Base-by-base conservation (phyloP, 2,113 vertebrate genomes). In the Paedocypris sp. region DNA sequence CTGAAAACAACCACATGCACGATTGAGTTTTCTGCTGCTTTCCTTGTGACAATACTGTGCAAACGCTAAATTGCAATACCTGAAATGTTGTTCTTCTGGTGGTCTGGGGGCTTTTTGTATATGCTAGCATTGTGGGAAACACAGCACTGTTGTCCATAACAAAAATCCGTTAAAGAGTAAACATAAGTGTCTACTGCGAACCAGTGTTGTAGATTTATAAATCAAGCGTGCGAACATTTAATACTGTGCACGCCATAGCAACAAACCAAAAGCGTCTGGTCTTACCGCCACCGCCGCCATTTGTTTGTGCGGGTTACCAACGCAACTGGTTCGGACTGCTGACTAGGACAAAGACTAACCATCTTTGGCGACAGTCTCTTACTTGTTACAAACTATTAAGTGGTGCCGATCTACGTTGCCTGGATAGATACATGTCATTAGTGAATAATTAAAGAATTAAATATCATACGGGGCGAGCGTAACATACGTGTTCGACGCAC, bases 1-100 rank as follows among this genome's bases (percentile, higher is more conserved):
- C 92, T 94, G 66, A 62, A 86, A 86, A 0, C 9, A 59, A 15
- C 35, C 29, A 36, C 4, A 57, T 5, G 13, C 23, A 10, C 6
- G 10, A n/a, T n/a, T n/a, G n/a, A n/a, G n/a, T n/a, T n/a, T n/a
- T n/a, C n/a, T n/a, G n/a, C n/a, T n/a, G n/a, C n/a, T n/a, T n/a
- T 1, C 16, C 3, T 31, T 31, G 13, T 22, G 8, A n/a, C n/a
- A n/a, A n/a, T 13, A 10, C 52, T 53, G 16, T 45, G 16, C 5
- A 8, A 9, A 28, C 4, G 2, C 11, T 33, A 9, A 19, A n/a
- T n/a, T n/a, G n/a, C n/a, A n/a, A n/a, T 79, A 94, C 91, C 89
- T 93, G 90, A 67, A 93, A 93, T 46, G 82, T 81, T 28, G 89
- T 91, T 78, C 89, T 89, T 77, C 76, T 89, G 13, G 87, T 76